These are phyloP conservation scores for Chironomus striatipennis DNA, from an alignment of 1,140 invertebrate species.

Conservation along the genomic window DNA sequence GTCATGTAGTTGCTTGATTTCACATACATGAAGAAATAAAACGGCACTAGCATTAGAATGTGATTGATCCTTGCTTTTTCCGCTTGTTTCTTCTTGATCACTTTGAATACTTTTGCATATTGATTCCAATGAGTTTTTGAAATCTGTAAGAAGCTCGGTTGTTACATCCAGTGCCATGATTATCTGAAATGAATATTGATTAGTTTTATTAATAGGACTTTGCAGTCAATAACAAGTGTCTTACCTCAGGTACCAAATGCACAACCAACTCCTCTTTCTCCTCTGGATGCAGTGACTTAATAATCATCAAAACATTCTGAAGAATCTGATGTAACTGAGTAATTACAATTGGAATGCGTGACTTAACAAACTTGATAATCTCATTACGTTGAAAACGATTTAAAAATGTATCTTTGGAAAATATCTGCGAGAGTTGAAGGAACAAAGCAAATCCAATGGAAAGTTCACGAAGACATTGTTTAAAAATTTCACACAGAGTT, in stretches of 20 bases:
- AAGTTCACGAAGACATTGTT: slow-evolving; percentile 49
- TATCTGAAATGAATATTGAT: too few relatives aligned
- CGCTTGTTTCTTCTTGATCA: slow-evolving; percentile 27
- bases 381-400: slow-evolving; percentile 51
- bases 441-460: slow-evolving; percentile 49
- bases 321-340: slow-evolving; percentile 50
- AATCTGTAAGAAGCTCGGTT: slow-evolving; percentile 4
- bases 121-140: slow-evolving; percentile 22
- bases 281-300: slow-evolving; percentile 45
- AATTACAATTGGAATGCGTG: slow-evolving; percentile 53
- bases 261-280: slow-evolving; percentile 52
- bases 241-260: slow-evolving; percentile 53
- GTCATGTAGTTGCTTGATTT: slow-evolving; percentile 36
- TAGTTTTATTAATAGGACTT: too few relatives aligned
- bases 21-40: slow-evolving; percentile 38
- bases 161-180: not conserved
- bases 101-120: slow-evolving; percentile 26
- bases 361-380: slow-evolving; percentile 56
- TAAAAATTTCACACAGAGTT: slow-evolving; percentile 50
- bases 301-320: slow-evolving; percentile 48
- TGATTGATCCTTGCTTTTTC: slow-evolving; percentile 27
- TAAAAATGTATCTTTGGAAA: slow-evolving; percentile 48
- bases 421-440: slow-evolving; percentile 52
- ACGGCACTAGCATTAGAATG: not conserved
- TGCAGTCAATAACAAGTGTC: too few relatives aligned